Evolutionary conservation across 2,888 invertebrate genomes (phyloP), one percentile per base, ranked within the genome.

Genomic region (Drosophila sordidapex): DNA sequence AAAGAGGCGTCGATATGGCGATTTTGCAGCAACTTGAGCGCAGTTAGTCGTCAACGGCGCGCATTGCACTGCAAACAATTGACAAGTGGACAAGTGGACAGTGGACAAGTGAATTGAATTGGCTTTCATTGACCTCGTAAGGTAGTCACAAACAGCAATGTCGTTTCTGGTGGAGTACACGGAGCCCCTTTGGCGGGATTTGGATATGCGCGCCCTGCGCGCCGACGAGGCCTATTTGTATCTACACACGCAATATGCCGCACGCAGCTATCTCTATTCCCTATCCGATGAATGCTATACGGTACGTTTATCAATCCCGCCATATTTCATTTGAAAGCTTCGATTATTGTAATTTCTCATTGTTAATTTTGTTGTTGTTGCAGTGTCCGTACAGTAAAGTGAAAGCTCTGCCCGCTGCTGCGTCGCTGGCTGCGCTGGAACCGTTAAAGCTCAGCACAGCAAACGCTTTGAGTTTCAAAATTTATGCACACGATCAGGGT

Each of bases 221-320:
- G 94, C 95, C 87, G 96, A 97, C 87, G 93, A 96, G 92, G 96
- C 96, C 0, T 96, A 95, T 83, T 92, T 94, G 83, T 93, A 93
- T 67, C 93, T 94, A 38, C 91, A 87, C 21, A 93, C 91, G 21
- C 81, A 79, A n/a, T 83, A 87, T 58, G 79, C 81, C 76, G 61
- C 91, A 8, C 91, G 36, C 31, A 93, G 94, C 15, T 95, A 94
- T 88, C 93, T 96, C 6, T 96, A 96, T 88, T 94, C 94, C 29
- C 94, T 96, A 1, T 96, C 96, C 25, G 95, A 95, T 64, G 96
- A 96, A 85, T 97, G 97, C 88, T 94, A 95, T 89, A 94, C 94
- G 92, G 97, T 96, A 92, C 94, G 94, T 46, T 21, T 18, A 57
- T 1, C n/a, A 21, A 48, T 69, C 57, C 51, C 81, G 69, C 69